Base-by-base conservation (phyloP, 2,888 invertebrate species). In the Branchipolynoe longqiensis region DNA sequence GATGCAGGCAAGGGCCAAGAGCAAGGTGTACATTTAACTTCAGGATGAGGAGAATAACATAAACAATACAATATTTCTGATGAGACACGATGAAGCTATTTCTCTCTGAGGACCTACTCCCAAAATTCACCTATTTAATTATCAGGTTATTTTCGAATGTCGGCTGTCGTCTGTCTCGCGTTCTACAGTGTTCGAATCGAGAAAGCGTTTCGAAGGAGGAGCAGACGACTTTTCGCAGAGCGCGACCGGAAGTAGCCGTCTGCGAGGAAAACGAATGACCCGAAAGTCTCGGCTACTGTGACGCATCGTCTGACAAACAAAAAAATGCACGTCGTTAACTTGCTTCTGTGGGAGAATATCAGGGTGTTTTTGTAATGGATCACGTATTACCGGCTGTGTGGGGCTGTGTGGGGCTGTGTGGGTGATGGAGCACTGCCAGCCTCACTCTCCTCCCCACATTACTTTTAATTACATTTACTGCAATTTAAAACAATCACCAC, bases 271-370 rank as follows among this genome's bases (percentile, higher is more conserved):
- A 78, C 48, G 48, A 48, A 78, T 78, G 78, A 54, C 28, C 28
- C n/a, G 28, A 54, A 54, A 78, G 54, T 48, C 31, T 78, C 36
- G 25, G 28, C n/a, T 69, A 41, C 54, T 8, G 25, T 78, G 54
- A 78, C 31, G 78, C 48, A 78, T 78, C 78, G 78, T 48, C 78
- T 78, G 78, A 78, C 78, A 78, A 78, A n/a, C n/a, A n/a, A n/a
- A n/a, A 78, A 78, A 78, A 25, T 33, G 22, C 41, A 78, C 31
- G 74, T 74, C 74, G 74, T 74, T 74, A 74, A 41, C 74, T 25
- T 74, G 74, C n/a, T 74, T 41, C 41, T 22, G 40, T 41, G 25
- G 3, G 78, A 12, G 78, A 48, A 78, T 78, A 78, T 69, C 78
- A 25, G 73, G 4, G 22, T 2, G 1, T 41, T 78, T 78, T 78